Percentiles rank a stretch among this genome's conserved stretches.
These are phyloP conservation scores for Chionis minor DNA, from an alignment of 2,113 vertebrate species.

Conservation along the genomic window DNA sequence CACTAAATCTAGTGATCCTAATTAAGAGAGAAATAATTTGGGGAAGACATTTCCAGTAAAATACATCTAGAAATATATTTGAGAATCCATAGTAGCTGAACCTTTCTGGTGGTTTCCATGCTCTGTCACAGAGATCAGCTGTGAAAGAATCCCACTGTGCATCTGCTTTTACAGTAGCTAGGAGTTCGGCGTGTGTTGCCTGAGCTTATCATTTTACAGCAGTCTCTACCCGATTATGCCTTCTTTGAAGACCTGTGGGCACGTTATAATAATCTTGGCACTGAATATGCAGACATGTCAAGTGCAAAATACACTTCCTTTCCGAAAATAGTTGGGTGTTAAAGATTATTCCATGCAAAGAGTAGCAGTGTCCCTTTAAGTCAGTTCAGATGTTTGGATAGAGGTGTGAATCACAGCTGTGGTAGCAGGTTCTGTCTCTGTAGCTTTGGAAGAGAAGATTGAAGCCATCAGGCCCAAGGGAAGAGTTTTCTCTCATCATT, in stretches of 20 bases:
- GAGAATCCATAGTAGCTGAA: not conserved
- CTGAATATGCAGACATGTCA: not conserved
- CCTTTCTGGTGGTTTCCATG: not conserved
- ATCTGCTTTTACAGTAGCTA: not conserved
- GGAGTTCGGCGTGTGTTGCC: not conserved
- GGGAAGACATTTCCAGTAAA: not conserved
- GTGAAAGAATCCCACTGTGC: not conserved
- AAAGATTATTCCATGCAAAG: not conserved
- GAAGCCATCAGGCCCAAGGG: not conserved
- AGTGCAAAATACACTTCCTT: not conserved
- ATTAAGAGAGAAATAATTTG: not conserved
- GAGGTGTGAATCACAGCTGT: not conserved
- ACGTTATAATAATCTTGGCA: not conserved
- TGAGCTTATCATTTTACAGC: not conserved
- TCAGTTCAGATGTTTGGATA: not conserved
- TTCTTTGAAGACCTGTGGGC: not conserved
- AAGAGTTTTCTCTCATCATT: not conserved
- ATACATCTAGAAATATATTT: not conserved
- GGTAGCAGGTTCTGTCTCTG: not conserved
- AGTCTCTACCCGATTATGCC: not conserved
- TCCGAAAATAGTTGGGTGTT: not conserved
- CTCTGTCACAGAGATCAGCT: not conserved
- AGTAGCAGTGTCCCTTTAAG: not conserved
- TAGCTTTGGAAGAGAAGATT: not conserved
- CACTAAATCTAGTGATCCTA: not conserved